Conservation (phyloP, 2,888 invertebrate species). For the Ochlodes sylvanus region DNA sequence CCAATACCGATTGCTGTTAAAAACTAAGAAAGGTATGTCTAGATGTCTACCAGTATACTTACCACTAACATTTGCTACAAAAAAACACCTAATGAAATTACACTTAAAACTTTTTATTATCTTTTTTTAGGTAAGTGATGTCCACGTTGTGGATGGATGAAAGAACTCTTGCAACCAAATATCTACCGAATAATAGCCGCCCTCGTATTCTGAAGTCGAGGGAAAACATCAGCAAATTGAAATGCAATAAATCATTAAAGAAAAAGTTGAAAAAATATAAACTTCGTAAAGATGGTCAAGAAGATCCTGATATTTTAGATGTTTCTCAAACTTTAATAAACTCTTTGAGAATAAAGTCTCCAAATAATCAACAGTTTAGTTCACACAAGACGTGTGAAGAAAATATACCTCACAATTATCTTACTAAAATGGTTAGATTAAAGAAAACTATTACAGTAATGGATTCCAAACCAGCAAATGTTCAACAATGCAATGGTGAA, state of each 20-base stretch:
- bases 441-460: slow-evolving; percentile 47
- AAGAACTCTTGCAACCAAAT: slow-evolving; percentile 34
- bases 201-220: slow-evolving; percentile 57
- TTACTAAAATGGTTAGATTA: slow-evolving; percentile 69
- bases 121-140: slow-evolving; percentile 70
- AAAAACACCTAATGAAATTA: background rate
- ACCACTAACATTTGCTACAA: background rate
- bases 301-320: slow-evolving; percentile 75
- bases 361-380: slow-evolving; percentile 48
- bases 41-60: background rate
- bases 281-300: slow-evolving; percentile 70
- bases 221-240: slow-evolving; percentile 61
- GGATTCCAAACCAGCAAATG: background rate
- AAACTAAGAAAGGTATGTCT: background rate
- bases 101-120: background rate
- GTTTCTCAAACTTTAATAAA: slow-evolving; percentile 64
- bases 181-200: background rate
- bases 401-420: slow-evolving; percentile 63
- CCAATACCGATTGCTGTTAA: background rate
- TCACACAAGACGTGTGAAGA: slow-evolving; percentile 44
- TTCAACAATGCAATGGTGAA: background rate
- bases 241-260: slow-evolving; percentile 63
- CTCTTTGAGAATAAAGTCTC: slow-evolving; percentile 67
- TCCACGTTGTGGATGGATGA: slow-evolving; percentile 58
- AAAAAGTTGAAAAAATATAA: slow-evolving; percentile 75